Base-by-base conservation (phyloP, 2,797 vertebrate genomes). In the Fistularia commersonii region DNA sequence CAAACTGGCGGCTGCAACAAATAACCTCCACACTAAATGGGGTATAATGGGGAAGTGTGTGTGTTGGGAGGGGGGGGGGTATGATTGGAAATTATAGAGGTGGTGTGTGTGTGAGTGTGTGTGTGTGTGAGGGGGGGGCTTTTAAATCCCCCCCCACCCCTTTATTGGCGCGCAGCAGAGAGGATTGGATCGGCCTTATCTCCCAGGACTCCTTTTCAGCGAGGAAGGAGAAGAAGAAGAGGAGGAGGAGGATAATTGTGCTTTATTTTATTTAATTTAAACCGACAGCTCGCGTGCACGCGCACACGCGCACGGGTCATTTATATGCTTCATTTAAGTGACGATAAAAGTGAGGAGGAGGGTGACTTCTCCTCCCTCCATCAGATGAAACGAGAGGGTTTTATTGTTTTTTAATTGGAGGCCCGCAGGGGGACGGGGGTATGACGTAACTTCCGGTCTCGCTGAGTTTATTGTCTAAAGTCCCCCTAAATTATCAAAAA, bases 181-280 rank as follows among this genome's bases (percentile, higher is more conserved):
- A 74, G 83, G 90, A 87, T 90, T 87, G 86, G 87, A 85, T 88
- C 88, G 86, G 77, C 79, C 86, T 90, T 91, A 92, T 92, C 89
- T 88, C 82, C 32, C 69, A 72, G 82, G 89, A 89, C 81, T 83
- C 87, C 89, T 91, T 91, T 90, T 88, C 84, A 88, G 81, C 66
- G 80, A 49, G 89, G 84, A 91, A 92, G 93, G 90, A 88, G 6
- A 8, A 90, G 89, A 73, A 67, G 78, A 79, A 87, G 77, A 76
- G 75, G 41, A 44, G 8, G 47, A 15, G 36, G 37, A 84, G 84
- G 85, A 88, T 87, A 91, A 90, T 92, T 91, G 89, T 90, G 92
- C 88, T 91, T 88, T 88, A 88, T 90, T 89, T 90, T 89, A 90
- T 89, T 91, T 84, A 85, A 92, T 90, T 91, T 90, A 92, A 90